Percentiles rank a stretch among this genome's conserved stretches.
Evolutionary conservation across 2,888 invertebrate species (phyloP).

Genomic region (Tipula vernalis): DNA sequence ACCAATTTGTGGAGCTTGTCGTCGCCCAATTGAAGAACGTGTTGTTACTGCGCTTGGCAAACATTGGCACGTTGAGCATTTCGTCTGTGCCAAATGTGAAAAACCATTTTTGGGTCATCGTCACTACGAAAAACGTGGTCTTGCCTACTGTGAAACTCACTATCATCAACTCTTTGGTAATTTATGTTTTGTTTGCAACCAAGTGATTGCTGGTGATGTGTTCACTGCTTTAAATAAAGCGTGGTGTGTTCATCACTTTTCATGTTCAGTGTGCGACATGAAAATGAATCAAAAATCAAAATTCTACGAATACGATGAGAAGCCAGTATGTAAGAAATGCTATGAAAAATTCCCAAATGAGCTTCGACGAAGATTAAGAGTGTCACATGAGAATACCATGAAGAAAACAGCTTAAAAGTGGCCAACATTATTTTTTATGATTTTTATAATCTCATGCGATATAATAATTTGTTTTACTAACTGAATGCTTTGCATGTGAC

Average conservation of each 20-base stretch:
- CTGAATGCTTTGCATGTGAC: neutral
- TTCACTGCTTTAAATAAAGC: conserved; percentile 97
- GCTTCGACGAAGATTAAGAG: conserved; percentile 78
- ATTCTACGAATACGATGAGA: conserved; percentile 97
- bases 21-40: conserved; percentile 96
- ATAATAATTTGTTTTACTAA: neutral
- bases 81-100: conserved; percentile 99
- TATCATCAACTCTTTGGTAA: conserved; percentile 99
- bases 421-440: neutral
- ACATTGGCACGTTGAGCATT: conserved; percentile 99
- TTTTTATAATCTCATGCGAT: neutral
- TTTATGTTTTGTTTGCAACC: conserved; percentile 96
- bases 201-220: conserved; percentile 93
- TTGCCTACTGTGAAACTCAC: conserved; percentile 98
- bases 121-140: conserved; percentile 95
- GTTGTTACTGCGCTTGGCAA: conserved; percentile 97
- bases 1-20: conserved; percentile 99
- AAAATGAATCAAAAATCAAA: conserved; percentile 94
- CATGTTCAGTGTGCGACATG: conserved; percentile 92
- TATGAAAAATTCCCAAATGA: conserved; percentile 95
- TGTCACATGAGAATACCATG: conserved; percentile 72
- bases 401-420: conserved; percentile 31
- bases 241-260: conserved; percentile 98
- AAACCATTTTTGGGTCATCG: conserved; percentile 98
- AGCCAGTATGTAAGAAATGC: conserved; percentile 97